Evolutionary conservation across 2,888 invertebrate species (phyloP), one percentile per base, ranked within the genome.

Genomic region (Desoria tigrina): DNA sequence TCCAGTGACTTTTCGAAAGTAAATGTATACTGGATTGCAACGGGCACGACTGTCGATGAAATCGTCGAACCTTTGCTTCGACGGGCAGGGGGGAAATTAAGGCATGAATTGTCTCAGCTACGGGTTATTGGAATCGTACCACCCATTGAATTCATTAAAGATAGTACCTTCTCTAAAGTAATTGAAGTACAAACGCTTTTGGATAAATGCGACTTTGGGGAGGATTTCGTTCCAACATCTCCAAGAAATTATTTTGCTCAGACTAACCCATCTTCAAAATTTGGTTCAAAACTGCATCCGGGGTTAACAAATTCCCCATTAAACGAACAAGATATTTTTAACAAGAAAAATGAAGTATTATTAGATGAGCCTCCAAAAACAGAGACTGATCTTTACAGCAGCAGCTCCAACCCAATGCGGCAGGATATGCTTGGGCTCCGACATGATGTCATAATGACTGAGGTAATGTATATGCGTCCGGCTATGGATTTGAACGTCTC

Each of bases 91-190:
- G 86, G 86, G 0, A 78, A 81, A 7, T 77, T 92, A 42, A 82
- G 89, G 24, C 88, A 90, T 78, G 88, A 90, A 77, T 81, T 92
- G 2, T 87, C 88, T 1, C 87, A 87, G 64, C 80, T 91, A 1
- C 82, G 86, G 68, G 81, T 91, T 0, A 88, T 92, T 83, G 91
- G 92, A 11, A 83, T 85, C 71, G 86, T 92, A 42, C 92, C 92
- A 6, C 84, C 83, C 66, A 86, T 92, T 64, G 78, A 82, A 42
- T 92, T 92, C 83, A 84, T 90, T 1, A 87, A 86, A 83, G 88
- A 90, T 79, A 86, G 82, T 76, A 81, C 84, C 27, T 84, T 84
- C 76, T 80, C 83, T 1, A 80, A 79, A 60, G 61, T 86, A 11
- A 79, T 82, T 6, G 86, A 87, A 72, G 79, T 92, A 11, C 87